Conservation (phyloP, 2,888 invertebrate genomes). For the Drosophila fulvimacula region DNA sequence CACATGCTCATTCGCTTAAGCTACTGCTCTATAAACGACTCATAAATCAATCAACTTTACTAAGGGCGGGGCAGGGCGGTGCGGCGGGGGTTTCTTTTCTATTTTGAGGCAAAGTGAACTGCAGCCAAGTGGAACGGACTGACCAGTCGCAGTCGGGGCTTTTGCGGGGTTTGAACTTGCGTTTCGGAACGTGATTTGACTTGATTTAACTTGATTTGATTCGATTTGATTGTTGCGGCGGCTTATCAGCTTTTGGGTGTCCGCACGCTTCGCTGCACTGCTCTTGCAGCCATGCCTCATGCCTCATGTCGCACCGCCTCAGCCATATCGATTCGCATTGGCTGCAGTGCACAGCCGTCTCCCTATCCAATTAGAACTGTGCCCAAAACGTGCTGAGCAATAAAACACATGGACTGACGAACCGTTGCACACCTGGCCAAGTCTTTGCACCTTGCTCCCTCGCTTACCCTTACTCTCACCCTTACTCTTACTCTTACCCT, state of each 20-base stretch:
- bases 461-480: not conserved
- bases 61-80: not conserved
- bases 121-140: conserved; percentile 30
- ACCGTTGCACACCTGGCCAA: conserved; percentile 23
- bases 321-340: conserved; percentile 49
- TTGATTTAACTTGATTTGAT: conserved; percentile 63
- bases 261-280: conserved; percentile 51
- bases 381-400: conserved; percentile 71
- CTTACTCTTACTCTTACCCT: not conserved
- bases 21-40: conserved; percentile 36
- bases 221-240: conserved; percentile 73
- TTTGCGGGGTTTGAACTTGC: conserved; percentile 2
- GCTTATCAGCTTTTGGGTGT: conserved; percentile 71
- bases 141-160: conserved; percentile 5
- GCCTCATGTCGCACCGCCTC: not conserved
- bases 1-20: conserved; percentile 24
- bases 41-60: conserved; percentile 56
- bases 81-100: not conserved
- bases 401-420: conserved; percentile 56
- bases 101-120: not conserved
- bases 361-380: conserved; percentile 72
- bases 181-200: conserved; percentile 53
- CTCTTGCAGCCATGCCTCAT: conserved; percentile 8
- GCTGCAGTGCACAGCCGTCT: conserved; percentile 14
- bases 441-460: conserved; percentile 11